Evolutionary conservation across 2,113 vertebrate genomes (phyloP).

Genomic region (Limanda limanda): DNA sequence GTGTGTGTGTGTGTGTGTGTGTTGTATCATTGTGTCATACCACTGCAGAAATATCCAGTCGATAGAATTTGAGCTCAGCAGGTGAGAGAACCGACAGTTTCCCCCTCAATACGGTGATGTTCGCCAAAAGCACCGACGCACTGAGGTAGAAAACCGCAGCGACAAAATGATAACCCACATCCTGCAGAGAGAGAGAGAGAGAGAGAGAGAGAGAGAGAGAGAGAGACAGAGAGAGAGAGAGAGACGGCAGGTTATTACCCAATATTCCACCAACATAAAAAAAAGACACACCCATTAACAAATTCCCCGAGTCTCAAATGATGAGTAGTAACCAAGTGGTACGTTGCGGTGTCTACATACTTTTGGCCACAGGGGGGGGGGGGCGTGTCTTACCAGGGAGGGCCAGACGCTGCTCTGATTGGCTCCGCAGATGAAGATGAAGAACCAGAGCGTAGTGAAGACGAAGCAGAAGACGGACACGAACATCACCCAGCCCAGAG

Average conservation of each 20-base stretch:
- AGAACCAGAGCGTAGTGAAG: conserved; percentile 78
- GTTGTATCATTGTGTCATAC: conserved; percentile 70
- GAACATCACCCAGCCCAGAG: conserved; percentile 88
- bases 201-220: no score
- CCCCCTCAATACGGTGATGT: not conserved
- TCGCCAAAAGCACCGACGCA: conserved; percentile 79
- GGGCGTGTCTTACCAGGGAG: conserved; percentile 78
- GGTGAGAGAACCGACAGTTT: accelerated
- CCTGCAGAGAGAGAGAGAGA: conserved; percentile 65
- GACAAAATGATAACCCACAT: conserved; percentile 79
- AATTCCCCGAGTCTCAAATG: not conserved
- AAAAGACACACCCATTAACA: not conserved
- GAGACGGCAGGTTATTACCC: not conserved
- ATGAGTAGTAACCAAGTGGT: not conserved
- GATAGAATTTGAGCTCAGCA: conserved; percentile 55
- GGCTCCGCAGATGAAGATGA: conserved; percentile 80
- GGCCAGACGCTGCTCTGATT: conserved; percentile 83
- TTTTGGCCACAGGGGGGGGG: not conserved
- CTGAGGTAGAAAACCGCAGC: conserved; percentile 87
- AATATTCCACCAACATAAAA: not conserved
- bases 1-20: conserved; percentile 2
- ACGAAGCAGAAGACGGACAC: conserved; percentile 88
- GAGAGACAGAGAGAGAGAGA: not conserved
- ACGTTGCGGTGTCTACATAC: not conserved
- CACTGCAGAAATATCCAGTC: conserved; percentile 83